phyloP scores from a whole-genome alignment of 1,140 invertebrate genomes.

The Drosophila parabipectinata region DNA sequence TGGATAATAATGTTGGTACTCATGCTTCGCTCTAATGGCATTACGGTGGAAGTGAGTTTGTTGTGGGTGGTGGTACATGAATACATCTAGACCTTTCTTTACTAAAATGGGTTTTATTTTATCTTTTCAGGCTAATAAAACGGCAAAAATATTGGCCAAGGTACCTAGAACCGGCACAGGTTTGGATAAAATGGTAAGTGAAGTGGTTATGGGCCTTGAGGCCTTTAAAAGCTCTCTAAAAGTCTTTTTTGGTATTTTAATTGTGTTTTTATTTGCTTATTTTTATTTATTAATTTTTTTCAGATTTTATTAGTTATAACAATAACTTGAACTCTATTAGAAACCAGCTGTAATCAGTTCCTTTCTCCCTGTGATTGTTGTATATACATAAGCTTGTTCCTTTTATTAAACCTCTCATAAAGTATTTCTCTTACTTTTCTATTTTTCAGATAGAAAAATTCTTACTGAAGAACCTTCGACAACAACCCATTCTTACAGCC shows the following conservation, averaged over 20 bases:
- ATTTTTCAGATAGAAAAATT: slow-evolving; percentile 71
- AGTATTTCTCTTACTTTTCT: background rate
- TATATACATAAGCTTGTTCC: background rate
- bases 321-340: no score
- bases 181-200: slow-evolving; percentile 67
- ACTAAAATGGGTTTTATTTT: background rate
- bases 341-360: no score
- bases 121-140: slow-evolving; percentile 74
- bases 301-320: no score
- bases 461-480: slow-evolving; percentile 70
- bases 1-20: slow-evolving; percentile 59
- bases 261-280: no score
- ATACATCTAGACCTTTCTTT: background rate
- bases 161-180: slow-evolving; percentile 67
- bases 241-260: no score
- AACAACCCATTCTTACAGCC: slow-evolving; percentile 73
- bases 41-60: slow-evolving; percentile 60
- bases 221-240: no score
- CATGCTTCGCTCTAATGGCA: slow-evolving; percentile 51
- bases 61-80: background rate
- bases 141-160: slow-evolving; percentile 71
- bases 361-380: no score
- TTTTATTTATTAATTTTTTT: no score
- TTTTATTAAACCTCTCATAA: background rate
- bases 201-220: no score